A percentile compares a stretch with the other conserved stretches of the same genome.
These are phyloP conservation scores for Conus ventricosus DNA, from an alignment of 1,140 invertebrate species.

Conservation along the genomic window DNA sequence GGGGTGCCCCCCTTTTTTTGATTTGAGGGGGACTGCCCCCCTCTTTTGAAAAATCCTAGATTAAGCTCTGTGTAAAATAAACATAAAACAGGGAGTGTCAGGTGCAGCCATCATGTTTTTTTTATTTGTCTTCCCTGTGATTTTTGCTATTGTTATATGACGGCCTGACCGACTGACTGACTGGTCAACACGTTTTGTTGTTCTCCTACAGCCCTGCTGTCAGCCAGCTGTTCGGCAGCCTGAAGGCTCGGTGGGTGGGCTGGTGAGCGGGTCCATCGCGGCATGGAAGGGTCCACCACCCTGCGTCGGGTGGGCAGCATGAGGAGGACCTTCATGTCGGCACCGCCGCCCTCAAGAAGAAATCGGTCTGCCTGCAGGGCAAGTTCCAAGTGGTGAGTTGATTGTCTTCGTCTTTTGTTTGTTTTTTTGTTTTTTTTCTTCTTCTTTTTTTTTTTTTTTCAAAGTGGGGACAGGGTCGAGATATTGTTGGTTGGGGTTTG, in stretches of 20 bases:
- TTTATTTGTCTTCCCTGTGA: background rate
- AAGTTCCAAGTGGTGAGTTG: conserved; percentile 85
- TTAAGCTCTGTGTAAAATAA: no score
- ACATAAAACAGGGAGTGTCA: no score
- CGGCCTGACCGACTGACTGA: background rate
- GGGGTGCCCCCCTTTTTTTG: no score
- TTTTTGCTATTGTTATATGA: background rate
- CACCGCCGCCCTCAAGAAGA: conserved; percentile 87
- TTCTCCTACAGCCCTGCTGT: conserved; percentile 83
- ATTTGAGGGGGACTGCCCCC: no score
- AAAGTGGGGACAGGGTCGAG: no score
- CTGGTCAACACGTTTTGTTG: background rate
- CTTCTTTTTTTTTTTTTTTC: background rate
- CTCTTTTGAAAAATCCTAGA: no score
- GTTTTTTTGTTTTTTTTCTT: background rate
- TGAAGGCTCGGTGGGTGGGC: conserved; percentile 81
- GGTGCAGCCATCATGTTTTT: background rate
- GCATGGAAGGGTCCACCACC: conserved; percentile 79
- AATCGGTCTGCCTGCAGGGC: conserved; percentile 91
- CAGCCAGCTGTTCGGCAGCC: conserved; percentile 88
- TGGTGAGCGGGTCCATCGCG: conserved; percentile 85
- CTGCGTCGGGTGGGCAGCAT: conserved; percentile 90
- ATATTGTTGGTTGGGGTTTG: no score
- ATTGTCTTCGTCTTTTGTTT: background rate
- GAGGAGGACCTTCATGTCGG: conserved; percentile 90